phyloP scores from a whole-genome alignment of 1,140 invertebrate genomes.

The Drosophila nasuta region DNA sequence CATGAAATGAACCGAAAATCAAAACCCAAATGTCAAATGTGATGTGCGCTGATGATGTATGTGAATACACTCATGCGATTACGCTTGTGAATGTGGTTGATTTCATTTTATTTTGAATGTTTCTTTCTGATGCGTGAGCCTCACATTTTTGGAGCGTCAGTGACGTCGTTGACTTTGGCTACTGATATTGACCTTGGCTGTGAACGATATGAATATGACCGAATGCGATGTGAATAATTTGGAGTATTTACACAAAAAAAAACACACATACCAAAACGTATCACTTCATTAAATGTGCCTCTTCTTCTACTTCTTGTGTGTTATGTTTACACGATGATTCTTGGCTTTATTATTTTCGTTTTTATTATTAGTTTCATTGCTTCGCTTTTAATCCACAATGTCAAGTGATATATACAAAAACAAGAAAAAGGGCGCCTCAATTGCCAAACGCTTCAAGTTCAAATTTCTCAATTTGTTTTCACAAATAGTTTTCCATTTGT shows the following conservation, averaged over 20 bases:
- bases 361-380: constrained; percentile 7
- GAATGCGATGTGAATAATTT: constrained; percentile 18
- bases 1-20: constrained; percentile 43
- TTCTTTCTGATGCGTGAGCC: neutral
- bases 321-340: constrained; percentile 31
- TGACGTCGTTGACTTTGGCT: constrained; percentile 37
- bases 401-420: constrained; percentile 37
- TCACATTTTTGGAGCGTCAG: constrained; percentile 10
- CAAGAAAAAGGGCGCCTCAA: constrained; percentile 27
- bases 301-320: constrained; percentile 3
- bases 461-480: constrained; percentile 11
- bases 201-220: constrained; percentile 37
- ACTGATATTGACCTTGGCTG: constrained; percentile 47
- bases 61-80: constrained; percentile 1
- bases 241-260: constrained; percentile 26
- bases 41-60: constrained; percentile 17
- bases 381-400: constrained; percentile 45
- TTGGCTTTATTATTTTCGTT: neutral
- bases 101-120: neutral
- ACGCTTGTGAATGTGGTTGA: neutral
- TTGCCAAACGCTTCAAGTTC: constrained; percentile 41
- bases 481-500: neutral
- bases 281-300: neutral
- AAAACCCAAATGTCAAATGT: constrained; percentile 46
- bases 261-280: neutral